phyloP scores from a whole-genome alignment of 2,888 invertebrate genomes.

The Nipponacmea schrenckii region DNA sequence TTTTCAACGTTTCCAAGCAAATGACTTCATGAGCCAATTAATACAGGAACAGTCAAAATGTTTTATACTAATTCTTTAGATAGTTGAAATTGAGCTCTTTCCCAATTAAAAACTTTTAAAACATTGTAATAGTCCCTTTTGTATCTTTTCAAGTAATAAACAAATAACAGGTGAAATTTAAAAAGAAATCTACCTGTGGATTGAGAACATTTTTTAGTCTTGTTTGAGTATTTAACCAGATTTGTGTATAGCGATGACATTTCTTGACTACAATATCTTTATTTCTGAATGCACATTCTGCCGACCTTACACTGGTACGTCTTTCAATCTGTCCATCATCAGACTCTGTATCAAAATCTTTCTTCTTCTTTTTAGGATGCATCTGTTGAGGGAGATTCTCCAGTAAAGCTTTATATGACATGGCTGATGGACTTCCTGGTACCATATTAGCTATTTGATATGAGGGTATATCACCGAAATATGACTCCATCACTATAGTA shows the following conservation, averaged over 20 bases:
- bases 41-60: too few relatives aligned
- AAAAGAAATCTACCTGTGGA: constrained; percentile 70
- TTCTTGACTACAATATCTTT: constrained; percentile 74
- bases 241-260: constrained; percentile 75
- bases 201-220: constrained; percentile 75
- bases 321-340: constrained; percentile 49
- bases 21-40: too few relatives aligned
- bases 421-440: constrained; percentile 57
- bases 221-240: constrained; percentile 69
- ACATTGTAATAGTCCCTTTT: too few relatives aligned
- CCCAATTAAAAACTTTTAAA: too few relatives aligned
- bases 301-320: constrained; percentile 65
- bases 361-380: constrained; percentile 40
- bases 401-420: constrained; percentile 55
- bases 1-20: too few relatives aligned
- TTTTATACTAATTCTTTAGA: too few relatives aligned
- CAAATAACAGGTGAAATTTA: neutral
- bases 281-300: constrained; percentile 66
- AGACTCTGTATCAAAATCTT: constrained; percentile 13
- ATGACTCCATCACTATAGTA: constrained; percentile 33
- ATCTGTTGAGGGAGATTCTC: constrained; percentile 54
- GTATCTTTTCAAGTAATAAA: neutral
- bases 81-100: too few relatives aligned
- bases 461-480: constrained; percentile 44
- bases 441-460: constrained; percentile 46